Conservation (phyloP, 1,140 invertebrate species). For the Atta texana region DNA sequence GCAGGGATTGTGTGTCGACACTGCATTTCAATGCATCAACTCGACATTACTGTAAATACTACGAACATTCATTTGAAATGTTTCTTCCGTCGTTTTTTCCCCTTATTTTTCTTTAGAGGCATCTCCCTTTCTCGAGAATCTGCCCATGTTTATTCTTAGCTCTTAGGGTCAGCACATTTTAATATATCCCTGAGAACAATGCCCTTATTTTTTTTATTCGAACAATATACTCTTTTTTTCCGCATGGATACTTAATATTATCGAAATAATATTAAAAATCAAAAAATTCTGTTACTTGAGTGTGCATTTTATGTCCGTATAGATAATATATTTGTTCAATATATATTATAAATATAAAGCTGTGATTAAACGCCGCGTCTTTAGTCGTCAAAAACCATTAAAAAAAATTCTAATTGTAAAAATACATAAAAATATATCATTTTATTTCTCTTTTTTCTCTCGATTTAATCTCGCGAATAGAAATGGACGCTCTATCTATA, state of each 20-base stretch:
- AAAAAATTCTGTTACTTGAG: not conserved
- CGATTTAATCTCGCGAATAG: conserved; percentile 9
- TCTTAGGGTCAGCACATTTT: conserved; percentile 21
- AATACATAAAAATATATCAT: conserved; percentile 38
- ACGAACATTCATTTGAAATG: not conserved
- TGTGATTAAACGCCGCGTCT: not conserved
- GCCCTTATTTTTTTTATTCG: conserved; percentile 22
- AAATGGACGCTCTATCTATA: not conserved
- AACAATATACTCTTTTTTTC: not conserved
- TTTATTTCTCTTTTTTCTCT: not conserved
- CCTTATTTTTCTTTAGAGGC: not conserved
- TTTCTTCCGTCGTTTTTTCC: not conserved
- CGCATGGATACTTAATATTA: not conserved
- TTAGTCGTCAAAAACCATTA: conserved; percentile 12
- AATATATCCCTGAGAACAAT: conserved; percentile 51
- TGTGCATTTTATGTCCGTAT: not conserved
- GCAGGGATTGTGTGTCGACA: not conserved
- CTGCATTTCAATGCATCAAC: not conserved
- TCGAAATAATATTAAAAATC: not conserved
- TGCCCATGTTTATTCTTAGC: conserved; percentile 33
- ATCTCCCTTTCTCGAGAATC: not conserved
- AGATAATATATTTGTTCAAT: conserved; percentile 5
- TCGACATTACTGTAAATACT: conserved; percentile 3
- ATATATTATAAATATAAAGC: not conserved
- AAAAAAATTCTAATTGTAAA: conserved; percentile 38